Evolutionary conservation across 2,797 vertebrate species (phyloP).

Genomic region (Gila robusta): DNA sequence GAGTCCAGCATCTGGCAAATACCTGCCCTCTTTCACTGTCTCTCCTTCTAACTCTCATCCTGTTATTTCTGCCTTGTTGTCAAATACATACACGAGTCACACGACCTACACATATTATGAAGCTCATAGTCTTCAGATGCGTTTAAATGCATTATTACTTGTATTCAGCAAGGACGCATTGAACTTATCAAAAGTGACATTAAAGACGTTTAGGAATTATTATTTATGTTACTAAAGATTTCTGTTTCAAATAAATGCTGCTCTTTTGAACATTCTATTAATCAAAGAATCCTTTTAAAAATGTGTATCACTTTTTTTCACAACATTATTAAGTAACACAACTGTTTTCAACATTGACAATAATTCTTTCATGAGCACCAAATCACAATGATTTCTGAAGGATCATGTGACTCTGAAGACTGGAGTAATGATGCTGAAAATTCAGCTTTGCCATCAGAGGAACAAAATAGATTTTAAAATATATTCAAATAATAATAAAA

Average conservation of each 20-base stretch:
- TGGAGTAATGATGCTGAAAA: neutral
- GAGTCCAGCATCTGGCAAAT: constrained; percentile 63
- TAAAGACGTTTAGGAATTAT: neutral
- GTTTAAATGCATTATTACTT: neutral
- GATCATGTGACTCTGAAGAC: neutral
- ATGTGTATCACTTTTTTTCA: neutral
- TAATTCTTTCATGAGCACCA: neutral
- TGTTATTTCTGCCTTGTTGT: constrained; percentile 64
- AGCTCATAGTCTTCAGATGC: neutral
- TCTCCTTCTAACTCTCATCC: constrained; percentile 65
- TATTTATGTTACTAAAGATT: neutral
- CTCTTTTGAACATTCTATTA: neutral
- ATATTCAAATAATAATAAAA: neutral
- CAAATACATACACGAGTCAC: constrained; percentile 28
- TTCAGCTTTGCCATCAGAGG: neutral
- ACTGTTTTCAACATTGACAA: neutral
- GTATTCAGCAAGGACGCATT: neutral
- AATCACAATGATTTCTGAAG: neutral
- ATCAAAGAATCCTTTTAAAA: too few relatives aligned
- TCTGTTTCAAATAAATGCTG: neutral
- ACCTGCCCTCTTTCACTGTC: constrained; percentile 53
- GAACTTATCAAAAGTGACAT: neutral
- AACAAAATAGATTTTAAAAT: neutral
- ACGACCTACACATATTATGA: neutral
- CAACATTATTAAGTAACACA: neutral